Evolutionary conservation across 2,888 invertebrate genomes (phyloP), one percentile per base, ranked within the genome.

Genomic region (Watsonalla cultraria): DNA sequence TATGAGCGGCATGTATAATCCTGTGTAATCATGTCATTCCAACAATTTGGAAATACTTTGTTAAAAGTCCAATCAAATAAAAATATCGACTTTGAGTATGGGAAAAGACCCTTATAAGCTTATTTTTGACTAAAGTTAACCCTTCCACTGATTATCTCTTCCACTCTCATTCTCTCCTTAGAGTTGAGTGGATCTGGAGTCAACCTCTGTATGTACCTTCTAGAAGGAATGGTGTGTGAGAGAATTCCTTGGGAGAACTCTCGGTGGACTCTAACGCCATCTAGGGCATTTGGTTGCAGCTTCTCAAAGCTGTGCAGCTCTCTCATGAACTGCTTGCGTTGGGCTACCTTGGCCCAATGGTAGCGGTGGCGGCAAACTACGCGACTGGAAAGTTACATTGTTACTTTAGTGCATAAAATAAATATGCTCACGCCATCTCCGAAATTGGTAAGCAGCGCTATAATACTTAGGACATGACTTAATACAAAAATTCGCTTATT

Each of bases 321-420:
- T 54, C 79, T 90, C 82, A 92, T 92, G 62, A 94, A 92, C 65
- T 94, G 93, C 49, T 82, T 90, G 51, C 90, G 90, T 62, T 92
- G 92, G 14, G 86, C 84, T 52, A 84, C 82, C 47, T 86, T 91
- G 0, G 91, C 84, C 75, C 81, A 86, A 61, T 90, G 87, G 65
- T 93, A 92, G 51, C 94, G 91, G 62, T 92, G 92, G 5, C 93
- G 92, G 71, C 94, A 94, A 11, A 93, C 90, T n/a, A 93, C 92
- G 47, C 92, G 80, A 73, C 94, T 94, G 84, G 50, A 84, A 85
- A 58, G 9, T 54, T 46, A 46, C 53, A 58, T 47, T 5, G 5
- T 11, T 42, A 42, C 11, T 42, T 42, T 42, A 42, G 42, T 5
- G 11, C 42, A 37, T 8, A 24, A 24, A 24, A 24, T 24, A 24